Conservation (phyloP, 2,797 vertebrate genomes). For the Paratrypauchen microcephalus region DNA sequence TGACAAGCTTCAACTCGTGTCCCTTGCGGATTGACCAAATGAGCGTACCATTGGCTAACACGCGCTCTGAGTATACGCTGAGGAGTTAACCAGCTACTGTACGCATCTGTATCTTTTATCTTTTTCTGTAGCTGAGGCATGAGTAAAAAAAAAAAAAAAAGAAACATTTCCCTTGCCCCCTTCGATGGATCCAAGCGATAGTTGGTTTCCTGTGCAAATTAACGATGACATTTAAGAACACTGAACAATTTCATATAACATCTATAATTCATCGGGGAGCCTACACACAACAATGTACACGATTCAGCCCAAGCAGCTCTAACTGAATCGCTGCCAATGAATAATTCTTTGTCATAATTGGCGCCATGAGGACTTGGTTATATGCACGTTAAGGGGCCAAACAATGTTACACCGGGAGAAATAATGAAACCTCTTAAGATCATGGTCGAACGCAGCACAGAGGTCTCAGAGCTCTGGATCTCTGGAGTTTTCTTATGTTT, state of each 20-base stretch:
- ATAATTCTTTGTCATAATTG: conserved; percentile 71
- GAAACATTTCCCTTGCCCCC: conserved; percentile 33
- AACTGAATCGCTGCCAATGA: conserved; percentile 51
- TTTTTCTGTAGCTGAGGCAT: conserved; percentile 46
- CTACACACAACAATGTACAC: conserved; percentile 53
- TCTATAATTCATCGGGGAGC: conserved; percentile 66
- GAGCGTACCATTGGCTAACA: conserved; percentile 40
- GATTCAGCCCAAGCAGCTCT: conserved; percentile 53
- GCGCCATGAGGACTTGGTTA: conserved; percentile 50
- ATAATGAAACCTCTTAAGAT: conserved; percentile 38
- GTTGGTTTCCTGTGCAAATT: conserved; percentile 60
- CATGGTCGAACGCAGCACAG: background rate
- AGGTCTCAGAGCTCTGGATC: background rate
- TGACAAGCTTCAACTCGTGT: conserved; percentile 52
- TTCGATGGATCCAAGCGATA: conserved; percentile 39
- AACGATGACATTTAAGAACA: conserved; percentile 72
- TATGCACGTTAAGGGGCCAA: conserved; percentile 14
- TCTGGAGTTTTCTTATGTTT: background rate
- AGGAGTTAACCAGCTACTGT: conserved; percentile 55
- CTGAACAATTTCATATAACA: conserved; percentile 68
- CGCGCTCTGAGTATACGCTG: conserved; percentile 32
- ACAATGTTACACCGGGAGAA: conserved; percentile 6
- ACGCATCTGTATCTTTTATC: conserved; percentile 52
- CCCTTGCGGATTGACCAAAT: conserved; percentile 62
- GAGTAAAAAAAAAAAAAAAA: conserved; percentile 2